phyloP scores from a whole-genome alignment of 2,888 invertebrate species.

The Phasia obesa region DNA sequence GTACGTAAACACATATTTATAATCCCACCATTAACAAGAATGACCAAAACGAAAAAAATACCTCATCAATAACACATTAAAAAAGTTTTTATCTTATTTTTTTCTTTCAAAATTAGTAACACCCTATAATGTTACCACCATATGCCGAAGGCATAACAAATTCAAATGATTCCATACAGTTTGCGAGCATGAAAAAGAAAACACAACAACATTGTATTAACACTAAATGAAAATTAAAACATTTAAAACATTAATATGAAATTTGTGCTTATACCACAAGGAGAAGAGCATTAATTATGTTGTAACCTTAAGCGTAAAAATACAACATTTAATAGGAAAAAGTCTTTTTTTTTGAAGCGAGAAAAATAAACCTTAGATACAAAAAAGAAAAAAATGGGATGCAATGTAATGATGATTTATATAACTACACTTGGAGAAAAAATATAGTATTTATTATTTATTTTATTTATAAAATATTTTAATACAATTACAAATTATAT shows the following conservation, averaged over 20 bases:
- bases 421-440: too few species aligned
- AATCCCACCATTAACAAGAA: not conserved
- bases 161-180: slow-evolving; percentile 49
- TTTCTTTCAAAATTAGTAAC: slow-evolving; percentile 43
- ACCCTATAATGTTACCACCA: slow-evolving; percentile 49
- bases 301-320: slow-evolving; percentile 65
- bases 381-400: too few species aligned
- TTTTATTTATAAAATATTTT: too few species aligned
- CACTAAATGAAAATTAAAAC: slow-evolving; percentile 69
- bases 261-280: slow-evolving; percentile 36
- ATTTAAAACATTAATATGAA: slow-evolving; percentile 53
- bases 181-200: slow-evolving; percentile 21
- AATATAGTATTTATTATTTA: too few species aligned
- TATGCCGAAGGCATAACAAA: slow-evolving; percentile 66
- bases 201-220: slow-evolving; percentile 20
- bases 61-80: slow-evolving; percentile 67
- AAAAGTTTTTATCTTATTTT: slow-evolving; percentile 2
- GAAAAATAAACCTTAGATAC: slow-evolving; percentile 1
- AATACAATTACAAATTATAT: too few species aligned
- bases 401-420: too few species aligned
- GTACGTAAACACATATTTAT: not conserved
- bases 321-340: slow-evolving; percentile 29
- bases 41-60: not conserved
- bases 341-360: not conserved
- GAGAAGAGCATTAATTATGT: slow-evolving; percentile 63